Base-by-base conservation (phyloP, 2,888 invertebrate species). In the Chromoteleia sp. region DNA sequence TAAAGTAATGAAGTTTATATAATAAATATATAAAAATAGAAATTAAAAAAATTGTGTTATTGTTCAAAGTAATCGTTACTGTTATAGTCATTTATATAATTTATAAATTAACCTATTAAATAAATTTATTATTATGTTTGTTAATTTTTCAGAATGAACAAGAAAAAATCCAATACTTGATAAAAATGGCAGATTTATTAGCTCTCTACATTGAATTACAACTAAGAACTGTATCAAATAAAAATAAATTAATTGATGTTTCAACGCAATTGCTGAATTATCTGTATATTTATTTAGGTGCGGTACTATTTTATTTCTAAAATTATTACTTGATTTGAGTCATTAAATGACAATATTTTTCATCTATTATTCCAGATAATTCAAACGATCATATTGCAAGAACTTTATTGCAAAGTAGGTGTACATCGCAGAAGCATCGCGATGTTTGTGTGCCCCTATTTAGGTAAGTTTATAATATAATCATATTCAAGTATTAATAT, bases 161-260 rank as follows among this genome's bases (percentile, higher is more conserved):
- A 29, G 90, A 92, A 84, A 87, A 88, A 63, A 86, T 87, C 52
- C 86, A 84, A 30, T 92, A 92, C 82, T 86, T 92, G 61, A 90
- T 91, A 78, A 88, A 89, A 84, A 92, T 92, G 90, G 88, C 92
- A 33, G 87, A 89, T 61, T 87, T 92, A 25, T 85, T 92, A 70
- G 87, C 87, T 33, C 86, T 92, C 82, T 92, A 92, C 81, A 83
- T 92, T 59, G 90, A 92, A 68, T 86, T 92, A 85, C 91, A 92
- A 81, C 85, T 92, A 1, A 89, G 88, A 83, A 88, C 89, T 59
- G 88, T 87, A 33, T 85, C 86, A 45, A 76, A 82, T 4, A 30
- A 74, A 48, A 85, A 82, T 43, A 74, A 86, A 41, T 58, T 79
- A 52, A 68, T 74, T 52, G 82, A 89, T 65, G 65, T 87, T 48